Conservation (phyloP, 2,888 invertebrate species). For the Melanophora roralis region DNA sequence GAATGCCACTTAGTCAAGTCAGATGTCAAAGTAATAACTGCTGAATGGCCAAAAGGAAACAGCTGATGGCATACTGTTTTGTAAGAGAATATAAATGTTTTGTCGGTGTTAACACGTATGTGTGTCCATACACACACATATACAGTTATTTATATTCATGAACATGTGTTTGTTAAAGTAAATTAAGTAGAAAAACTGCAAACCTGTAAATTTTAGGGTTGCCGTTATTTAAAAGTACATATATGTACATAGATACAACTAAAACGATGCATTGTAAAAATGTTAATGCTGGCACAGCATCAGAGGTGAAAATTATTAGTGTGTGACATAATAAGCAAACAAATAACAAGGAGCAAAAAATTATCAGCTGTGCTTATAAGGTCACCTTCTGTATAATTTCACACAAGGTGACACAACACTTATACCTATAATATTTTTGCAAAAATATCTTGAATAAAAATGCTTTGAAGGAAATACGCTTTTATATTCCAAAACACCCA, state of each 20-base stretch:
- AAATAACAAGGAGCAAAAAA: background rate
- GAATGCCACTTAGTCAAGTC: background rate
- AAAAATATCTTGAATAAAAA: too few species aligned
- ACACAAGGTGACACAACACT: too few species aligned
- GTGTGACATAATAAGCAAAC: background rate
- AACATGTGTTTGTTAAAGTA: conserved; percentile 29
- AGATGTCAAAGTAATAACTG: conserved; percentile 46
- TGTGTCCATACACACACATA: too few species aligned
- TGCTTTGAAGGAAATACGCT: conserved; percentile 5
- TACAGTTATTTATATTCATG: too few species aligned
- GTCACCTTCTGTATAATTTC: background rate
- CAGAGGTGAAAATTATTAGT: too few species aligned
- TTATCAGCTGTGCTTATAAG: background rate
- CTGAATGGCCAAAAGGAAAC: conserved; percentile 44
- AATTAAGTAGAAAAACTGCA: conserved; percentile 47
- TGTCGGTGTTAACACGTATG: background rate
- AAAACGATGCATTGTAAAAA: too few species aligned
- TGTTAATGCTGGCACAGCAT: too few species aligned
- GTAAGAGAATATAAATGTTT: too few species aligned
- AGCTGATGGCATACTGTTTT: conserved; percentile 57
- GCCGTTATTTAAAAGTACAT: background rate
- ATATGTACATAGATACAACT: too few species aligned
- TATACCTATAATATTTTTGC: too few species aligned
- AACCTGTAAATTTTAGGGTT: conserved; percentile 35
- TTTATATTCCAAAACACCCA: conserved; percentile 29